Percentiles rank a stretch among this genome's conserved stretches.
These are phyloP conservation scores for Cotesia chilonis DNA, from an alignment of 1,140 invertebrate genomes.

Conservation along the genomic window DNA sequence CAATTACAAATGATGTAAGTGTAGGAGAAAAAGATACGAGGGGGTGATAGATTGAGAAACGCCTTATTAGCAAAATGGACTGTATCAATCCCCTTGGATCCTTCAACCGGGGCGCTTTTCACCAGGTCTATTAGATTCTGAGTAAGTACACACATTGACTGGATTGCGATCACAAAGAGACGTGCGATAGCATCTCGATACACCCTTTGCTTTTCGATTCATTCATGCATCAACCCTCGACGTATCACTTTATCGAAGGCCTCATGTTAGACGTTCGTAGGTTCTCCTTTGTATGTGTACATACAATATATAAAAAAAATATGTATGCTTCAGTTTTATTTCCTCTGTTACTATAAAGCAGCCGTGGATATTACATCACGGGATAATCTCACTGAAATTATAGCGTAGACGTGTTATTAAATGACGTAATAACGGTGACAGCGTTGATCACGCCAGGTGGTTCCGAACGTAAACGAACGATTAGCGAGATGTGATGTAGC, in stretches of 20 bases:
- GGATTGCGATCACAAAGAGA: conserved; percentile 28
- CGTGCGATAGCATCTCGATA: conserved; percentile 22
- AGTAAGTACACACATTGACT: conserved; percentile 3
- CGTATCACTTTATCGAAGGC: background rate
- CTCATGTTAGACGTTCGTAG: conserved; percentile 6
- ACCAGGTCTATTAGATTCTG: background rate
- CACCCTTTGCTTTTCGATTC: conserved; percentile 21
- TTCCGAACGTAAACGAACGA: too few species aligned
- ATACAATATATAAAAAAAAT: background rate
- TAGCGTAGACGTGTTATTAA: conserved; percentile 53
- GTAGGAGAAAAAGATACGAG: background rate
- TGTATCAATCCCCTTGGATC: conserved; percentile 21
- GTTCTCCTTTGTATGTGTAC: background rate
- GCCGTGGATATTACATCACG: background rate
- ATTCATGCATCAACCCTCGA: conserved; percentile 3
- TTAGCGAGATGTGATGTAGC: too few species aligned
- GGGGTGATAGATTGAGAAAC: conserved; percentile 43
- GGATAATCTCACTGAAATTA: conserved; percentile 49
- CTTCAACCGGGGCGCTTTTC: background rate
- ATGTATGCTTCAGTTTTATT: background rate
- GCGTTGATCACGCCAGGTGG: background rate
- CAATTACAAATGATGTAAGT: background rate
- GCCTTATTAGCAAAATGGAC: conserved; percentile 55
- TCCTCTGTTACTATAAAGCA: background rate
- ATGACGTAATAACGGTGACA: conserved; percentile 45